Evolutionary conservation across 2,888 invertebrate genomes (phyloP), one percentile per base, ranked within the genome.

Genomic region (Xanthia icteritia): DNA sequence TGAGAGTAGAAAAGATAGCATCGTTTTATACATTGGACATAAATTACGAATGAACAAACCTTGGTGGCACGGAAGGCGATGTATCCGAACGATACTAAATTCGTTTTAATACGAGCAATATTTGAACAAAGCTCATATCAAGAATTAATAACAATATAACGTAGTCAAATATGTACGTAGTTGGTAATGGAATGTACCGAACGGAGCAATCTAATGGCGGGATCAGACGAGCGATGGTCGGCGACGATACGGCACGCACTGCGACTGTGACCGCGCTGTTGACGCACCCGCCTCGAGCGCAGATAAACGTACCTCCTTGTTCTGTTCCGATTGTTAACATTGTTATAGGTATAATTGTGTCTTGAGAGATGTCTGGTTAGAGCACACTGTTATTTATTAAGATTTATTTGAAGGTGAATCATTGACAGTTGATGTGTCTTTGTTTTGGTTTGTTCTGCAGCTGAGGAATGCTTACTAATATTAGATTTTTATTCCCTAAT

Each of bases 201-300:
- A 86, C 75, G 51, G 89, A 84, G 77, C 84, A 88, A 88, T 88
- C 88, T 85, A 81, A 85, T 79, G 82, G 76, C 74, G 81, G 73
- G 78, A 89, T 89, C 88, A 78, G 86, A 85, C 82, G 70, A 72
- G 86, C 86, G 91, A 91, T 90, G 85, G 81, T 61, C 82, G 84
- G 58, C 69, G 84, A 71, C 78, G 92, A 91, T 92, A 92, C 86
- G 84, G 88, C 92, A 90, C 89, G 92, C 86, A 83, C 27, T 83
- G 83, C 81, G 88, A 88, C 88, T 73, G 81, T 60, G 76, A 76
- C 79, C 73, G 75, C 77, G 76, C 78, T 79, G 85, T 68, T 76
- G 84, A 82, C 87, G 88, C 84, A 79, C 81, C 77, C 67, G 61
- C 82, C 73, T 42, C 39, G 77, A 82, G 84, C 69, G 60, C 27